Evolutionary conservation across 2,888 invertebrate genomes (phyloP).

Genomic region (Caenorhabditis sulstoni): DNA sequence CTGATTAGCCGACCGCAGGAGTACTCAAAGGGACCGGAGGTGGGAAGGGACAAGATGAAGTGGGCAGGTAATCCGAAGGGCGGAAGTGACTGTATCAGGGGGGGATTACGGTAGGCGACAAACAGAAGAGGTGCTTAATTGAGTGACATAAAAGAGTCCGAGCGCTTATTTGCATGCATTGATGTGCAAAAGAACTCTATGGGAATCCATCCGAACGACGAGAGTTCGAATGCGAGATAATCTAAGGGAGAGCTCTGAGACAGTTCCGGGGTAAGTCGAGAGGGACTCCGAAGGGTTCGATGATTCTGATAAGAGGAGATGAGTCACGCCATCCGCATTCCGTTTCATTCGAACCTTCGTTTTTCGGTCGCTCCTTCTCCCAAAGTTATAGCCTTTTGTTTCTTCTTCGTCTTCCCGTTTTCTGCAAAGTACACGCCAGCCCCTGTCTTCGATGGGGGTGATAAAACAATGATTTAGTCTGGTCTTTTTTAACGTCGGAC

Average conservation of each 20-base stretch:
- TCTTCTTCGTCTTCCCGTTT: constrained; percentile 26
- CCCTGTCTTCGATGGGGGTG: constrained; percentile 26
- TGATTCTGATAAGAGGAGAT: background rate
- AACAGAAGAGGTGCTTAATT: constrained; percentile 11
- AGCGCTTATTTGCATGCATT: constrained; percentile 26
- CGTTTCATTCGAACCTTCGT: constrained; percentile 9
- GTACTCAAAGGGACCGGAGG: constrained; percentile 9
- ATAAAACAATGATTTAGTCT: constrained; percentile 56
- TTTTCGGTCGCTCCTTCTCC: constrained; percentile 15
- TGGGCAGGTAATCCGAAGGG: constrained; percentile 28
- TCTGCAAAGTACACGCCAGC: constrained; percentile 50
- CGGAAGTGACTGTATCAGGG: constrained; percentile 37
- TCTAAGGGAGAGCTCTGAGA: too few relatives aligned
- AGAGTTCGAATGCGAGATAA: too few relatives aligned
- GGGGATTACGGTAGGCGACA: constrained; percentile 40
- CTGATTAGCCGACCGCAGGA: constrained; percentile 49
- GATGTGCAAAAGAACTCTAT: too few relatives aligned
- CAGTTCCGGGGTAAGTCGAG: too few relatives aligned
- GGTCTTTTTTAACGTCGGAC: constrained; percentile 35
- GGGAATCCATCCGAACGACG: too few relatives aligned
- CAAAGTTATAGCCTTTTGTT: constrained; percentile 54
- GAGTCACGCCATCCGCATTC: background rate
- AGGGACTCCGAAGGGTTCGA: too few relatives aligned
- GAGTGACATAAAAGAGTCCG: constrained; percentile 24
- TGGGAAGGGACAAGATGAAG: background rate